Conservation (phyloP, 1,140 invertebrate species). For the Micrasema minimum region DNA sequence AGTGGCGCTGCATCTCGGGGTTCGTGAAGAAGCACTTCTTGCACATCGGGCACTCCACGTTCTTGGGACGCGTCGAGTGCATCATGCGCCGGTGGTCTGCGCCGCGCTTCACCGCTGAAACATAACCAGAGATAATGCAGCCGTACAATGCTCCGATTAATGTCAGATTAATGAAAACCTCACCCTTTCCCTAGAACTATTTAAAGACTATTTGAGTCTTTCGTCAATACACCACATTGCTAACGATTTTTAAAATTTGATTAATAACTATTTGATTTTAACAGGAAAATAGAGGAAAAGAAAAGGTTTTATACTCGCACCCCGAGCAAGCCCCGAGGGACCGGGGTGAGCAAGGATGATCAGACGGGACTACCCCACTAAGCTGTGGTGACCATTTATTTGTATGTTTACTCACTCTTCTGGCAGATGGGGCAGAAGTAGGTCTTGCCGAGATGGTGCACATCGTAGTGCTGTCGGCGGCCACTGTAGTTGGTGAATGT, state of each 20-base stretch:
- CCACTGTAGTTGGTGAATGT: constrained; percentile 18
- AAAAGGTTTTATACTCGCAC: too few species aligned
- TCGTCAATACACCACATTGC: too few species aligned
- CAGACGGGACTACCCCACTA: too few species aligned
- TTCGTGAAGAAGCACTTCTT: background rate
- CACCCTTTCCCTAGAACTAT: too few species aligned
- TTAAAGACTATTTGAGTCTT: background rate
- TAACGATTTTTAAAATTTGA: too few species aligned
- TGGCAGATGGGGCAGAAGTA: constrained; percentile 48
- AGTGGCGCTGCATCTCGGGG: constrained; percentile 10
- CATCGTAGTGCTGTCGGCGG: constrained; percentile 16
- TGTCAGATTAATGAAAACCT: background rate
- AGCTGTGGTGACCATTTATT: too few species aligned
- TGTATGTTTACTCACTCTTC: constrained; percentile 47
- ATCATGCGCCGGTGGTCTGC: constrained; percentile 35
- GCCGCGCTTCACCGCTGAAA: constrained; percentile 19
- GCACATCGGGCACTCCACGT: background rate
- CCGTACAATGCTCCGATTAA: too few species aligned
- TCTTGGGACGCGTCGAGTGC: constrained; percentile 29
- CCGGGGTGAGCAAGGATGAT: too few species aligned
- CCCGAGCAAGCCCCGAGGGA: too few species aligned
- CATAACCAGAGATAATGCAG: too few species aligned
- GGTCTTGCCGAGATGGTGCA: constrained; percentile 38
- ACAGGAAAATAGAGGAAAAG: too few species aligned
- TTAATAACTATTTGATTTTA: too few species aligned